Evolutionary conservation across 2,113 vertebrate genomes (phyloP).

Genomic region (Origma solitaria): DNA sequence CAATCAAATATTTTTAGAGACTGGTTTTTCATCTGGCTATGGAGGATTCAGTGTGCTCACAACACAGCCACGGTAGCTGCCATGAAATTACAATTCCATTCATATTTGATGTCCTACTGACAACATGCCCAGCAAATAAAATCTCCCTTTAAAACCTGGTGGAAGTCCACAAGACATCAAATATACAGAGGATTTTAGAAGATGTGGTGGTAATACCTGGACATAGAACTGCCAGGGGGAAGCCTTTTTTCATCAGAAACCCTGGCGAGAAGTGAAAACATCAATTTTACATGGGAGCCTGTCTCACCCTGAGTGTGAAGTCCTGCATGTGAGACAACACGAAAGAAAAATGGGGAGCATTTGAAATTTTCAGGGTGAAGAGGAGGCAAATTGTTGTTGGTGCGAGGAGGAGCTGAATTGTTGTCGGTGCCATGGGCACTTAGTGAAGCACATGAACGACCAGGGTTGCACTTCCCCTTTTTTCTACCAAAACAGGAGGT

Average conservation of each 20-base stretch:
- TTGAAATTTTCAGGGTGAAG: background rate
- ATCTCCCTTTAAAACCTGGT: conserved; percentile 24
- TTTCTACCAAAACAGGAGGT: background rate
- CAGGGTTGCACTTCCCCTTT: background rate
- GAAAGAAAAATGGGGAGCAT: background rate
- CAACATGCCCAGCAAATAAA: background rate
- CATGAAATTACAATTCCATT: conserved; percentile 12
- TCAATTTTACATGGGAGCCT: background rate
- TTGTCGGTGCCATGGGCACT: background rate
- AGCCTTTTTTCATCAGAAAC: background rate
- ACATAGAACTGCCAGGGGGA: conserved; percentile 11
- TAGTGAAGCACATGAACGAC: fast-evolving
- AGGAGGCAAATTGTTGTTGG: background rate
- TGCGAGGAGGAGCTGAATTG: background rate
- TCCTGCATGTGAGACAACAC: background rate
- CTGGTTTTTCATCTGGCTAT: background rate
- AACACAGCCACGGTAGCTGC: background rate
- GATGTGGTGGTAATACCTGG: background rate
- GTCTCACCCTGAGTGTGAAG: background rate
- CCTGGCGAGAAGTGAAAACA: background rate
- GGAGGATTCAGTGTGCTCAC: background rate
- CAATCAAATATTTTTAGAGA: background rate
- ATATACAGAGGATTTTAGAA: background rate
- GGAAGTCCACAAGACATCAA: background rate
- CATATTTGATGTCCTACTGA: background rate